Evolutionary conservation across 2,797 vertebrate genomes (phyloP).

Genomic region (Heteromormyrus szaboi): DNA sequence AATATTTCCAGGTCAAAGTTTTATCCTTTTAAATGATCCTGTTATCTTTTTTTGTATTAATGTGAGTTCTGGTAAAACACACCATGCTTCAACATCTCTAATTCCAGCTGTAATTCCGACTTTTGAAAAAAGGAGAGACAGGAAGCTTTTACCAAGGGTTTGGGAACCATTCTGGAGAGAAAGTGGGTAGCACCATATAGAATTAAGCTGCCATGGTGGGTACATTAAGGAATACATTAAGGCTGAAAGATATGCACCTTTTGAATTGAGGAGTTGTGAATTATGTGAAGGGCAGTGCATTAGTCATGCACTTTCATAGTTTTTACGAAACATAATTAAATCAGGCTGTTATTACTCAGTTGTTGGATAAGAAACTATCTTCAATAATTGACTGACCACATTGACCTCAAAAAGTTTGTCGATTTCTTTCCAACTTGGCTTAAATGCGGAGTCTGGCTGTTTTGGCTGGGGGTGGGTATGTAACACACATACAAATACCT

Average conservation of each 20-base stretch:
- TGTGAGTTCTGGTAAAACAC: background rate
- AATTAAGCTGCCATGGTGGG: background rate
- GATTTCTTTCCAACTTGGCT: background rate
- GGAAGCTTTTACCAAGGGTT: background rate
- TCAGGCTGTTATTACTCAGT: constrained; percentile 1
- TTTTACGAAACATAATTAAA: constrained; percentile 9
- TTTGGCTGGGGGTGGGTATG: background rate
- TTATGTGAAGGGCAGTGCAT: background rate
- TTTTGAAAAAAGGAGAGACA: background rate
- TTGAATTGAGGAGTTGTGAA: constrained; percentile 3
- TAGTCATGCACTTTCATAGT: constrained; percentile 12
- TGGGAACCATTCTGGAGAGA: background rate
- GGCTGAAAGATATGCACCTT: background rate
- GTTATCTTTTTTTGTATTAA: background rate
- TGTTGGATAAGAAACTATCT: background rate
- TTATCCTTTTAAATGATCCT: background rate
- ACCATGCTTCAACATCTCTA: background rate
- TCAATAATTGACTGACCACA: background rate
- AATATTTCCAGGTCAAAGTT: background rate
- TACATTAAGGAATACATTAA: constrained; percentile 11
- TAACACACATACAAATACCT: background rate
- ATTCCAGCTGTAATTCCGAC: background rate
- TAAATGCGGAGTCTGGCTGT: background rate
- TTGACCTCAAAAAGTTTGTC: background rate
- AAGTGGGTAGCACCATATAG: background rate